phyloP scores from a whole-genome alignment of 2,888 invertebrate genomes.

The Drosophila tripunctata region DNA sequence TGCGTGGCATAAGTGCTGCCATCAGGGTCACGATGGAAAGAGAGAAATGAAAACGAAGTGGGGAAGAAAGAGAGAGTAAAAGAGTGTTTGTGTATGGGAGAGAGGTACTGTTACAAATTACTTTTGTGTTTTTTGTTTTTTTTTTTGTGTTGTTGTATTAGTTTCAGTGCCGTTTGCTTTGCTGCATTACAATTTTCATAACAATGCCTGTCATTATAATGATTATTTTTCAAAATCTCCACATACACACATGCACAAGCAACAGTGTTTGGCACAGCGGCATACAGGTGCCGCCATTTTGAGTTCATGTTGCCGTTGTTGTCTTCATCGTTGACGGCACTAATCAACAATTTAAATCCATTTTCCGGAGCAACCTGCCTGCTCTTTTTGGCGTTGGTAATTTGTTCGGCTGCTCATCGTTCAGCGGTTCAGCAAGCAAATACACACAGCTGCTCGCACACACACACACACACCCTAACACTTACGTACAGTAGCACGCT shows the following conservation, averaged over 20 bases:
- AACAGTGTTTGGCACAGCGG: background rate
- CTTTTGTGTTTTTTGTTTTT: constrained; percentile 54
- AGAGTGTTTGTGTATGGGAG: background rate
- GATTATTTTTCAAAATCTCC: constrained; percentile 76
- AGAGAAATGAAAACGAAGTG: background rate
- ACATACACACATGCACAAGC: constrained; percentile 22
- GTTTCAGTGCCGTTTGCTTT: constrained; percentile 46
- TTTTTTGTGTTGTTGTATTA: constrained; percentile 34
- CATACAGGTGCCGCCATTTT: constrained; percentile 42
- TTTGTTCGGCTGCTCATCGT: constrained; percentile 45
- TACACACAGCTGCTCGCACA: constrained; percentile 13
- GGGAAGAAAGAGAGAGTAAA: background rate
- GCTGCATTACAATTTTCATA: constrained; percentile 63
- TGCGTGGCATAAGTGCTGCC: constrained; percentile 64
- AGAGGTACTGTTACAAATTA: constrained; percentile 53
- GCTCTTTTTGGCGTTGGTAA: constrained; percentile 40
- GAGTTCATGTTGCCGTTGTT: constrained; percentile 27
- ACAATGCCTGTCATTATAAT: constrained; percentile 75
- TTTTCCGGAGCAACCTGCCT: constrained; percentile 53
- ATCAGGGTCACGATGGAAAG: constrained; percentile 44
- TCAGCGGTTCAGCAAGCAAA: constrained; percentile 19
- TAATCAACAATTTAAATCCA: constrained; percentile 81
- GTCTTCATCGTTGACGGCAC: constrained; percentile 56
- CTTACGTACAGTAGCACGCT: constrained; percentile 8
- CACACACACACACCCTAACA: constrained; percentile 1